Evolutionary conservation across 1,140 invertebrate species (phyloP), one percentile per base, ranked within the genome.

Genomic region (Drosophila mayri): DNA sequence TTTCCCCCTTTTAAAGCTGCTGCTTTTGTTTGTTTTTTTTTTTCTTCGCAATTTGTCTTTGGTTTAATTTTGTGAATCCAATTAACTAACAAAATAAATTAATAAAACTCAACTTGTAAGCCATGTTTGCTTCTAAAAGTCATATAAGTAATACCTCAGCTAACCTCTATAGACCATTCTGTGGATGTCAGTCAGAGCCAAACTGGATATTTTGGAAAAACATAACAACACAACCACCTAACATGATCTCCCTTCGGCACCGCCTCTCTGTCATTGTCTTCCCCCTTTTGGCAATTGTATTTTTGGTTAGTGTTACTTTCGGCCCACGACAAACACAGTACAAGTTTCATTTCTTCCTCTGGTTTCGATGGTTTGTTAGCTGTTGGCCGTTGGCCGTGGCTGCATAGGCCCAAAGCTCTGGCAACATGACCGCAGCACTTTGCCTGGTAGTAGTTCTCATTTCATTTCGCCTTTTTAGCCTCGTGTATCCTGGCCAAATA

Each of bases 401-500:
- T 25, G 4, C 46, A n/a, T 50, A 50, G 47, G 47, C 47, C 47
- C 47, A 50, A 30, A 50, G 22, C 49, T 18, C 55, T 43, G 54
- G 65, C 61, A 40, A 64, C 58, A 22, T 52, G 46, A 62, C 66
- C 60, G 54, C 70, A 76, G 54, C 41, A 59, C 47, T 43, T 71
- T 49, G 59, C 35, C 60, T 58, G 40, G 4, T 41, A 30, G 28
- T 46, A 68, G 72, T 47, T 68, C 57, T 72, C 59, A 78, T 78
- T 78, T 71, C 74, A 47, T 71, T 77, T 71, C 37, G 74, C 59
- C 66, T 78, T 78, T 77, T 61, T 68, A 46, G 63, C 73, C 30
- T 49, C 47, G 66, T 73, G 68, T 72, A 43, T 63, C 35, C 49
- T 64, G 70, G 50, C 41, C 66, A 78, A 79, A 78, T 79, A 78